Evolutionary conservation across 2,888 invertebrate species (phyloP).

Genomic region (Chymomyza fuscimana): DNA sequence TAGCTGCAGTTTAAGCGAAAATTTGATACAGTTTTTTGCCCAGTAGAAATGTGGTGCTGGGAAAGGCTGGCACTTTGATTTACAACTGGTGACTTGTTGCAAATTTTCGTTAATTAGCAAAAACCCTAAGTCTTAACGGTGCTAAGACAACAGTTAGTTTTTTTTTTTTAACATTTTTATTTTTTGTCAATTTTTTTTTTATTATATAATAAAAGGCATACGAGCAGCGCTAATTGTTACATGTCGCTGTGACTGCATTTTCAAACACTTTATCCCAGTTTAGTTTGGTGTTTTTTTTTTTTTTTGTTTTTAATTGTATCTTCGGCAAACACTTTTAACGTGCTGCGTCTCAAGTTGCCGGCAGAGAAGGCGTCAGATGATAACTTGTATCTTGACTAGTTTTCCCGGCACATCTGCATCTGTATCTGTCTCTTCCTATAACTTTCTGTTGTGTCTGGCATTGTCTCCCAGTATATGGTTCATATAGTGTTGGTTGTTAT

Average conservation of each 20-base stretch:
- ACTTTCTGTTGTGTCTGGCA: neutral
- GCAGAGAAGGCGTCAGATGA: conserved; percentile 11
- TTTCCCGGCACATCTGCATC: neutral
- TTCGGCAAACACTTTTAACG: neutral
- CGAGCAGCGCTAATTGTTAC: conserved; percentile 48
- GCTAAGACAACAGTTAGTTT: neutral
- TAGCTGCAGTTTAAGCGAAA: conserved; percentile 12
- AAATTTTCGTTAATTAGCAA: conserved; percentile 6
- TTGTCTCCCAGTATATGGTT: neutral
- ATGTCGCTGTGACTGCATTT: conserved; percentile 22
- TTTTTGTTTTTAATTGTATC: neutral
- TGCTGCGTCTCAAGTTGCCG: conserved; percentile 8
- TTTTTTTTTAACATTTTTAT: neutral
- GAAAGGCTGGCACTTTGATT: conserved; percentile 15
- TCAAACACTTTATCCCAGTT: neutral
- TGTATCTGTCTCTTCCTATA: neutral
- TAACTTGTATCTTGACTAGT: neutral
- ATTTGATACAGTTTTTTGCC: conserved; percentile 52
- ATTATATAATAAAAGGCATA: conserved; percentile 54
- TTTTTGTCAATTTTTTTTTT: conserved; percentile 19
- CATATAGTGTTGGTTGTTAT: neutral
- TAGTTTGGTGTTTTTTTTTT: neutral
- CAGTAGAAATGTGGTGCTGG: neutral
- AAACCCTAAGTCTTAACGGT: neutral
- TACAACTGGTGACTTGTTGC: conserved; percentile 2